phyloP scores from a whole-genome alignment of 2,888 invertebrate genomes.

The Pycnomerus fuliginosus region DNA sequence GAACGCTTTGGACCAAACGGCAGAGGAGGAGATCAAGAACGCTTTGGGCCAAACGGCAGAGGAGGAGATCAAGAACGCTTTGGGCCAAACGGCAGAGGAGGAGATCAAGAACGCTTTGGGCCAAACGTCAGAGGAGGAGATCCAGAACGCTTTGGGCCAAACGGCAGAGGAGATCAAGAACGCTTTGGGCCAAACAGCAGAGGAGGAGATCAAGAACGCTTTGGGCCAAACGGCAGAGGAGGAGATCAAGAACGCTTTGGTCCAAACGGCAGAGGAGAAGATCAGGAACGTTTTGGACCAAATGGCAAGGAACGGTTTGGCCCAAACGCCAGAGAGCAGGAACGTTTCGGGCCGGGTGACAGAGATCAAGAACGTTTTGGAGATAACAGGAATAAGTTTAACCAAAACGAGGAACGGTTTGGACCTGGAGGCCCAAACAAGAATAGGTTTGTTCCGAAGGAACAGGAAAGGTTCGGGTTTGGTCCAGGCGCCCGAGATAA shows the following conservation, averaged over 20 bases:
- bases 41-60: no score
- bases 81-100: no score
- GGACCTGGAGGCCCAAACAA: constrained; percentile 1
- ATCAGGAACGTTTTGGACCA: not conserved
- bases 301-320: not conserved
- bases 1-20: no score
- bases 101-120: constrained; percentile 3
- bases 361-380: constrained; percentile 1
- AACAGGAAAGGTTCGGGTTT: constrained; percentile 2
- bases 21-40: no score
- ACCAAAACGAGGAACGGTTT: not conserved
- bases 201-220: constrained; percentile 6
- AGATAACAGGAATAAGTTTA: not conserved
- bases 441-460: constrained; percentile 2
- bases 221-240: constrained; percentile 3
- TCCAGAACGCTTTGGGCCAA: not conserved
- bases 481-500: constrained; percentile 2
- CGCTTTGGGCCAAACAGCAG: not conserved
- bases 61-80: no score
- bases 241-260: constrained; percentile 3
- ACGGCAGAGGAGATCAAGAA: not conserved
- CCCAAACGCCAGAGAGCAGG: not conserved
- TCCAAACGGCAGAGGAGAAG: not conserved
- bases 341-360: not conserved
- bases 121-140: no score